Evolutionary conservation across 2,888 invertebrate species (phyloP).

Genomic region (Ypsolopha scabrella): DNA sequence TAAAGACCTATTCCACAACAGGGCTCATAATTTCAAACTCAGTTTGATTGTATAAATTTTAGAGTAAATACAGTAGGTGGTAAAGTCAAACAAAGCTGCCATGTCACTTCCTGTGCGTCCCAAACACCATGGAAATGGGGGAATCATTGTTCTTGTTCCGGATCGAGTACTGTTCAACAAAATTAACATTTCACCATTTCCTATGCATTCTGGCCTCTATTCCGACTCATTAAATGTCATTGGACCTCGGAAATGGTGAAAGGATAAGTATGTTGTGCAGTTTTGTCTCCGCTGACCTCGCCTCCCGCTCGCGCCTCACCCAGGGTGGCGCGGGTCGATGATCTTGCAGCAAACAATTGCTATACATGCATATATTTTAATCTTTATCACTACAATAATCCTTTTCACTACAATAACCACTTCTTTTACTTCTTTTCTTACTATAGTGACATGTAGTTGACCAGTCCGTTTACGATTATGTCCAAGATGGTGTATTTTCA

Average conservation of each 20-base stretch:
- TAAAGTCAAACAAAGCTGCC: background rate
- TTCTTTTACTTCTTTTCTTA: background rate
- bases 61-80: background rate
- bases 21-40: too few species aligned
- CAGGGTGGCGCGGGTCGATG: constrained; percentile 12
- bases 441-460: too few species aligned
- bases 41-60: too few species aligned
- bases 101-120: constrained; percentile 3
- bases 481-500: too few species aligned
- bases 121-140: constrained; percentile 3
- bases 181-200: background rate
- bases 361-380: background rate
- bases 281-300: background rate
- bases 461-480: too few species aligned
- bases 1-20: too few species aligned
- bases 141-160: constrained; percentile 10
- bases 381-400: background rate
- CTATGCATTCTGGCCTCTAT: background rate
- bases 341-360: constrained; percentile 6
- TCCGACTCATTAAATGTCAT: background rate
- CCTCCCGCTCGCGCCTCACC: constrained; percentile 1
- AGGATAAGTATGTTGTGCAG: background rate
- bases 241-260: background rate
- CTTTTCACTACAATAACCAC: background rate
- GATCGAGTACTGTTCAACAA: background rate